Evolutionary conservation across 1,140 invertebrate species (phyloP), one percentile per base, ranked within the genome.

Genomic region (Cyrtorhinus lividipennis): DNA sequence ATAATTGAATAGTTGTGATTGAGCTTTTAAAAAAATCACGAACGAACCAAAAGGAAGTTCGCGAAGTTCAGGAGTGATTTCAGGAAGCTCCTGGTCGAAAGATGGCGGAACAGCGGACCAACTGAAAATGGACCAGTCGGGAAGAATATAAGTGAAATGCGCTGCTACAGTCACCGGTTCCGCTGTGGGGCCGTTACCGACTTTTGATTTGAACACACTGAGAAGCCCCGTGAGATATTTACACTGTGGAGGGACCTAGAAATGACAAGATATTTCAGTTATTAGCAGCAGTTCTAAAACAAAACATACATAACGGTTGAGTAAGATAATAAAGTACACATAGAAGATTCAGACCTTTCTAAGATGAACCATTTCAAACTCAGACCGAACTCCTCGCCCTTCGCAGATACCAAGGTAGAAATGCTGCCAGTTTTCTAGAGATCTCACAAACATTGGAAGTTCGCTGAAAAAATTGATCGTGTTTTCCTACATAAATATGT

Each of bases 281-380:
- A 46, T 15, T 8, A 58, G 24, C 24, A 12, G 0, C 24, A 45
- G 23, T 1, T 23, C 12, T n/a, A 58, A 58, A 1, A 56, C 53
- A 10, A 59, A 59, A 56, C 44, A 2, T n/a, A 23, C 10, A 62
- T 1, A 13, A 13, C 10, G n/a, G n/a, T n/a, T n/a, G n/a, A n/a
- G n/a, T n/a, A n/a, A n/a, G n/a, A n/a, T n/a, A n/a, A n/a, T n/a
- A n/a, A n/a, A n/a, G n/a, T n/a, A n/a, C n/a, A n/a, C n/a, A n/a
- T n/a, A n/a, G n/a, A n/a, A n/a, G n/a, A n/a, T n/a, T n/a, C n/a
- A n/a, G 71, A 78, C 83, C 83, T 82, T 82, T 70, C 85, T 85
- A 44, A 96, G 77, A 71, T 94, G 89, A 63, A 93, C 85, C 79
- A 94, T 90, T 69, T 95, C 86, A 74, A 90, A 93, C 70, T 86